Base-by-base conservation (phyloP, 2,797 vertebrate genomes). In the Anguilla pacifica region DNA sequence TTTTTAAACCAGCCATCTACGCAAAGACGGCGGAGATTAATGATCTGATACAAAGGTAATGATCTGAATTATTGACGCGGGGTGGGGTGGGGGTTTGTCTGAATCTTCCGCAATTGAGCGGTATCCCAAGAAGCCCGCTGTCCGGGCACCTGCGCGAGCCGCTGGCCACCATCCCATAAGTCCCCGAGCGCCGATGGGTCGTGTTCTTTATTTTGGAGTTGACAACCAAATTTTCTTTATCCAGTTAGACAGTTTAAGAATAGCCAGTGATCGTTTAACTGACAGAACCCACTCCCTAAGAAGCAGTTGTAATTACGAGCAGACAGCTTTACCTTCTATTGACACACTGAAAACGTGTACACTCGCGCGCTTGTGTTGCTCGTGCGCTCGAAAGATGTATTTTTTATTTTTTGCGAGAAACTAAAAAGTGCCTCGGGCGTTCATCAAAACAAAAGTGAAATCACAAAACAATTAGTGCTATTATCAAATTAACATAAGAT, bases 1-100 rank as follows among this genome's bases (percentile, higher is more conserved):
- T 89, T 70, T 89, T 84, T 53, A 31, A 43, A 11, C 22, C 3
- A 9, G 25, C 79, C 46, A 46, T 67, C 72, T 28, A 88, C 70
- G 25, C 19, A 79, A 79, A 39, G 64, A 55, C 43, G 3, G 57
- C 67, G 17, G n/a, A 83, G 49, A 83, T 55, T 77, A 81, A 55
- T 39, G 82, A 61, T 59, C 70, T 79, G 2, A 57, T 28, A 83
- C 9, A 83, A 83, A 83, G 81, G 25, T 3, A 39, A 43, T 77
- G 72, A 35, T 77, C 28, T 72, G n/a, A 72, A 11, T 31, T 31
- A 7, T 72, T 43, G 31, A 1, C 13, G 35, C 4, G 35, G 28
- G 28, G 59, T 15, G 25, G 25, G 67, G 59, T 57, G 9, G 55
- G 61, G 67, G 28, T 1, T 74, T 15, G 31, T 10, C 2, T 77